Evolutionary conservation across 2,888 invertebrate genomes (phyloP).

Genomic region (Cephus spinipes): DNA sequence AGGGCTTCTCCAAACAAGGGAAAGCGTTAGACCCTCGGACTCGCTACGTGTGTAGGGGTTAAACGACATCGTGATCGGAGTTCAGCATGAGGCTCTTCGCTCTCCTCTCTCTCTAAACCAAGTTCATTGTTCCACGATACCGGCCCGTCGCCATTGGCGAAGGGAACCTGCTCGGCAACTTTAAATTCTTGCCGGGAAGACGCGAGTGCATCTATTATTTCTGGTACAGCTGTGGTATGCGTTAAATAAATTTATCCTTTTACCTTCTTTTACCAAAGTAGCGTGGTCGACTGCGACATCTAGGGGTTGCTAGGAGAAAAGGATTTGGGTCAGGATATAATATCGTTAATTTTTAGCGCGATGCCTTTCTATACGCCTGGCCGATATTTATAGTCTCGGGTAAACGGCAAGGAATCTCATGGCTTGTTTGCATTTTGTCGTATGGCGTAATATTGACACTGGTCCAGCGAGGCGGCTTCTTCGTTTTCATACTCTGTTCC

Average conservation of each 20-base stretch:
- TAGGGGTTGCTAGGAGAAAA: background rate
- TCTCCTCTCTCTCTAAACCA: background rate
- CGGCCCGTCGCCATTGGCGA: background rate
- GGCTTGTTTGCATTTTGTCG: background rate
- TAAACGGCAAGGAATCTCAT: background rate
- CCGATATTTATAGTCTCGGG: background rate
- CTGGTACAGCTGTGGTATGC: background rate
- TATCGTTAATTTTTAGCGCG: background rate
- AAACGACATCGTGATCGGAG: conserved; percentile 54
- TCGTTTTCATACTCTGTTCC: background rate
- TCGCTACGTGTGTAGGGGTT: conserved; percentile 53
- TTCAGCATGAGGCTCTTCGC: conserved; percentile 13
- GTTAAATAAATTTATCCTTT: background rate
- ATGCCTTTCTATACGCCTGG: background rate
- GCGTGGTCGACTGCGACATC: background rate
- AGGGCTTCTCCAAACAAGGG: conserved; percentile 53
- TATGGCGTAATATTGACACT: background rate
- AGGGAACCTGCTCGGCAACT: conserved; percentile 1
- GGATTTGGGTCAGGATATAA: background rate
- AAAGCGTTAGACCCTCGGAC: conserved; percentile 48
- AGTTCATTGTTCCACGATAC: conserved; percentile 5
- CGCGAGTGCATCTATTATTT: background rate
- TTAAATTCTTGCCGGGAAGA: background rate
- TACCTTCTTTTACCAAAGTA: background rate
- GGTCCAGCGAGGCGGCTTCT: background rate